A percentile compares a stretch with the other conserved stretches of the same genome.
Evolutionary conservation across 1,140 invertebrate species (phyloP).

Genomic region (Zaprionus capensis): DNA sequence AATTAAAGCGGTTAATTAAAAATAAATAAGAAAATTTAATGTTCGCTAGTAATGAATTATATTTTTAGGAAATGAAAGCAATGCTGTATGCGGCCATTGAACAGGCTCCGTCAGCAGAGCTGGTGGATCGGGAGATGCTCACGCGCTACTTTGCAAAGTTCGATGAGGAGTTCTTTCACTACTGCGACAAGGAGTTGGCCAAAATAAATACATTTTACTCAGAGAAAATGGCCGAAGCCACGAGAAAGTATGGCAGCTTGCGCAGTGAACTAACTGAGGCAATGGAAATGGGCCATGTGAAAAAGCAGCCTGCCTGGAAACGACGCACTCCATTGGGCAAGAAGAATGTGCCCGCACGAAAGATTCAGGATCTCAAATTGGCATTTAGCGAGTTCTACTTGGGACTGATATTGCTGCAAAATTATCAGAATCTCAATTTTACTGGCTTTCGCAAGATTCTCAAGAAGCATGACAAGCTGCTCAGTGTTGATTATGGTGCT

Average conservation of each 20-base stretch:
- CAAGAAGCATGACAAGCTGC: conserved; percentile 96
- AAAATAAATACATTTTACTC: conserved; percentile 96
- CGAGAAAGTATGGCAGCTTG: conserved; percentile 91
- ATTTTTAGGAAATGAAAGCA: conserved; percentile 89
- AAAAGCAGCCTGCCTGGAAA: conserved; percentile 78
- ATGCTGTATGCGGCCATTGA: conserved; percentile 90
- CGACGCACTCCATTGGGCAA: conserved; percentile 87
- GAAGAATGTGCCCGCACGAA: conserved; percentile 86
- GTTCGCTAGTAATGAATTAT: neutral
- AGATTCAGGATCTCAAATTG: conserved; percentile 93
- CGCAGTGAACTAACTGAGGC: conserved; percentile 89
- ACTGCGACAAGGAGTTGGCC: conserved; percentile 92
- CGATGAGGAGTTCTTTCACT: conserved; percentile 94
- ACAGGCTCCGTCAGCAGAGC: conserved; percentile 89
- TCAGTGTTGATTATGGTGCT: conserved; percentile 86
- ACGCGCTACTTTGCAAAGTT: conserved; percentile 91
- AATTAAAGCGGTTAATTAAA: neutral
- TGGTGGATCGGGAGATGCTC: conserved; percentile 88
- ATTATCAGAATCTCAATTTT: conserved; percentile 93
- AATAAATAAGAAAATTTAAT: neutral
- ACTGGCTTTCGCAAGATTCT: conserved; percentile 97
- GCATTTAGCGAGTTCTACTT: conserved; percentile 97
- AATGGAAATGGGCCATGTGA: conserved; percentile 82
- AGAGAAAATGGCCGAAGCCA: conserved; percentile 95
- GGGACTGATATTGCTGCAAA: conserved; percentile 91